phyloP scores from a whole-genome alignment of 2,888 invertebrate genomes.

The Chymomyza amoena region DNA sequence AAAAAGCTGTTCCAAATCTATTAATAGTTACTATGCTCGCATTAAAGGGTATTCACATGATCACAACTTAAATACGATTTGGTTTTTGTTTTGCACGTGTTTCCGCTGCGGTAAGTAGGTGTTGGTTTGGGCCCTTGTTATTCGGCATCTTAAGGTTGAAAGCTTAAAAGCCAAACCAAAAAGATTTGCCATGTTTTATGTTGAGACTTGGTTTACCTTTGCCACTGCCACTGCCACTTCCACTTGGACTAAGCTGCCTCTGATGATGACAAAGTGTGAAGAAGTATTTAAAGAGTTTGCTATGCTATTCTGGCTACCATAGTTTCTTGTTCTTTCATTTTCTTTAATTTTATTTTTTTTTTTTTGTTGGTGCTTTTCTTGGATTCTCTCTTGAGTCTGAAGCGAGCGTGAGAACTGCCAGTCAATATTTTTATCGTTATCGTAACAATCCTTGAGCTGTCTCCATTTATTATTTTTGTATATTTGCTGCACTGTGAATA shows the following conservation, averaged over 20 bases:
- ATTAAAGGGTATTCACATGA: conserved; percentile 45
- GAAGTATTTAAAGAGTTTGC: conserved; percentile 59
- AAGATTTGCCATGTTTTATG: conserved; percentile 14
- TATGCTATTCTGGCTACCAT: conserved; percentile 18
- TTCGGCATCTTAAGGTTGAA: background rate
- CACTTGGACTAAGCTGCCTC: conserved; percentile 50
- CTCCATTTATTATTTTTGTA: conserved; percentile 30
- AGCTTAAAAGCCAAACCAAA: conserved; percentile 7
- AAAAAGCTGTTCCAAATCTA: too few relatives aligned
- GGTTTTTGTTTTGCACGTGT: conserved; percentile 15
- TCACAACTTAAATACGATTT: conserved; percentile 69
- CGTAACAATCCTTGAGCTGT: conserved; percentile 66
- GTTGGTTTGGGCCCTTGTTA: conserved; percentile 4
- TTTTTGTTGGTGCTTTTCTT: conserved; percentile 12
- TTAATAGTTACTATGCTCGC: too few relatives aligned
- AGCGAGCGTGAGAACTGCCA: conserved; percentile 68
- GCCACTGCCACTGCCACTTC: conserved; percentile 26
- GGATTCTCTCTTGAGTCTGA: conserved; percentile 14
- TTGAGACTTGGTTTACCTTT: background rate
- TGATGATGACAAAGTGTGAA: conserved; percentile 71
- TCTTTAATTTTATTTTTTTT: conserved; percentile 13
- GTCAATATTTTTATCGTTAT: conserved; percentile 66
- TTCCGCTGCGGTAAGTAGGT: conserved; percentile 35
- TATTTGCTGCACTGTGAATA: conserved; percentile 15
- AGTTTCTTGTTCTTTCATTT: conserved; percentile 11